Evolutionary conservation across 2,113 vertebrate species (phyloP), one percentile per base, ranked within the genome.

Genomic region (Benitochromis conjunctus): DNA sequence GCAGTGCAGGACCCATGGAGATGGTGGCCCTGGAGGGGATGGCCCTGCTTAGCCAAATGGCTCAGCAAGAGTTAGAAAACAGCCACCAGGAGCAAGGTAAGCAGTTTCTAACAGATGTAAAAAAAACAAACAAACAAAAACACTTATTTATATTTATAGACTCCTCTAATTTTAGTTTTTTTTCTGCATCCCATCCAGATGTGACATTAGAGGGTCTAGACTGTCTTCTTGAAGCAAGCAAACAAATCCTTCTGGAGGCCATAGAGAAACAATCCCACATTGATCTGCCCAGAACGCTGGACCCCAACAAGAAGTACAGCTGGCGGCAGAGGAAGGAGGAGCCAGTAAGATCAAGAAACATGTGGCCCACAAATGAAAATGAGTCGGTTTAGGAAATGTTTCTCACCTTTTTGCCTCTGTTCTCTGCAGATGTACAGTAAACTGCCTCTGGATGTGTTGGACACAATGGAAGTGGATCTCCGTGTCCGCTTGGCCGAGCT

Each of bases 311-410:
- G 95, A 98, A 98, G 83, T 99, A 99, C 94, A 99, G 99, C 97
- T 99, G 99, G 99, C 98, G 97, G 96, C 98, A 97, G 93, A 98
- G 97, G 95, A 99, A 98, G 85, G 98, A 98, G 31, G 97, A 98
- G 86, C 97, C 96, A 7, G 98, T 99, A 94, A 96, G 96, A 92
- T 16, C 38, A 60, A 82, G 56, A 57, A 24, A 36, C 18, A 46
- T 4, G 5, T n/a, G 48, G 1, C 16, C 16, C 14, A 46, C 3
- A n/a, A 48, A 74, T 43, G 21, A 62, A 58, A 69, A 19, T 3
- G 9, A 9, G 26, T 9, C 34, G 0, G 4, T 84, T 4, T 26
- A 24, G 16, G 24, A 60, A 74, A 43, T 18, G 36, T 19, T 29
- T 55, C 58, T 79, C 19, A 77, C 19, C 16, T 60, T 10, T 6